A percentile compares a stretch with the other conserved stretches of the same genome.
Evolutionary conservation across 2,113 vertebrate genomes (phyloP).

Genomic region (Herpetotheres cachinnans): DNA sequence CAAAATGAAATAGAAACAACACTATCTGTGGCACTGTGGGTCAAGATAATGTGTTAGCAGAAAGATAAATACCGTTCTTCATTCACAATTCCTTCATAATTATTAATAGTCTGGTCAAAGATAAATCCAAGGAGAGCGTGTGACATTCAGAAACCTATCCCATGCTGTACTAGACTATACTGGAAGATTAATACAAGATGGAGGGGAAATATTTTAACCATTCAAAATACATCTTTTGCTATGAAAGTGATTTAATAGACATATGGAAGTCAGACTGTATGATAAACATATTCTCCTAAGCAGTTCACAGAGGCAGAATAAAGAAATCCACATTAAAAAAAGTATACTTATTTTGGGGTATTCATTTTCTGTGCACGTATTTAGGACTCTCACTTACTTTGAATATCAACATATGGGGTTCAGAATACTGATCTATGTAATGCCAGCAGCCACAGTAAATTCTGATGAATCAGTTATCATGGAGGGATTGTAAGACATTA

Average conservation of each 20-base stretch:
- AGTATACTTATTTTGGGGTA: not conserved
- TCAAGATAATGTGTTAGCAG: slow-evolving; percentile 51
- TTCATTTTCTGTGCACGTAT: not conserved
- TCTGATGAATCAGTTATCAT: not conserved
- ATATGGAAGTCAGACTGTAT: not conserved
- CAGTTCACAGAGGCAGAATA: not conserved
- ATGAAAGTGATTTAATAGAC: not conserved
- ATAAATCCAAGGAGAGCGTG: slow-evolving; percentile 45
- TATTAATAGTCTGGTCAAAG: slow-evolving; percentile 61
- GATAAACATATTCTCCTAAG: not conserved
- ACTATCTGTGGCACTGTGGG: not conserved
- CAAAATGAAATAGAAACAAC: slow-evolving; percentile 25
- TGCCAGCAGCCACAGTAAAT: not conserved
- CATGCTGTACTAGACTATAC: not conserved
- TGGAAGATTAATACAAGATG: not conserved
- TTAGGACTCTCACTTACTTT: not conserved
- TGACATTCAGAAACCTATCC: slow-evolving; percentile 34
- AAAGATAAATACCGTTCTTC: slow-evolving; percentile 53
- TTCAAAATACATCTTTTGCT: not conserved
- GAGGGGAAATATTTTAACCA: slow-evolving; percentile 10
- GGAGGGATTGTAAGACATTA: not conserved
- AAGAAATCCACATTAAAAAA: not conserved
- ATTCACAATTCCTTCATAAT: slow-evolving; percentile 38
- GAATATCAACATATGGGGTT: not conserved
- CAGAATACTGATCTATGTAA: not conserved